Conservation (phyloP, 2,888 invertebrate genomes). For the Hydropsyche betteni region DNA sequence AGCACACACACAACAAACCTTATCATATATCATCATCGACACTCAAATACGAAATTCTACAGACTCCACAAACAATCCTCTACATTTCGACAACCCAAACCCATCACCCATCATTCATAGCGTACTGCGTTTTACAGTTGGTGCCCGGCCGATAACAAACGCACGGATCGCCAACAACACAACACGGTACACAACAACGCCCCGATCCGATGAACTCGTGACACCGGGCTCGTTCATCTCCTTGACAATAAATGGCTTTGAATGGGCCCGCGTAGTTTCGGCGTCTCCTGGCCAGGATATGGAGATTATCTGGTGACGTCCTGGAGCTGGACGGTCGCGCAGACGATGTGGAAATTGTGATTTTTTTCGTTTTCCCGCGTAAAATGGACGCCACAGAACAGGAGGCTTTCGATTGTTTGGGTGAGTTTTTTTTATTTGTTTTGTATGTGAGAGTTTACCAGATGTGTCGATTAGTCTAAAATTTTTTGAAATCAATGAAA, state of each 20-base stretch:
- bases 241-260: background rate
- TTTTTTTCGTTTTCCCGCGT: too few relatives aligned
- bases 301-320: background rate
- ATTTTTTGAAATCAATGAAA: background rate
- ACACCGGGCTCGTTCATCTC: background rate
- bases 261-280: background rate
- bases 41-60: too few relatives aligned
- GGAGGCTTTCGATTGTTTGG: background rate
- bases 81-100: too few relatives aligned
- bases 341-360: background rate
- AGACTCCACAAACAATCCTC: too few relatives aligned
- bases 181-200: background rate
- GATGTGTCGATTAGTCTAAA: background rate
- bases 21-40: too few relatives aligned
- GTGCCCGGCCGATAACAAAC: too few relatives aligned
- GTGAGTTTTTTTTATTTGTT: constrained; percentile 10
- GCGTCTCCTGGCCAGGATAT: background rate
- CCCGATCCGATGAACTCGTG: constrained; percentile 24
- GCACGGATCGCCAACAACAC: too few relatives aligned
- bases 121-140: too few relatives aligned
- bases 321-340: background rate
- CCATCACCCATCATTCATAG: too few relatives aligned
- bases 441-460: background rate
- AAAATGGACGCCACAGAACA: too few relatives aligned
- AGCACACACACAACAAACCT: too few relatives aligned